Percentiles rank a stretch among this genome's conserved stretches.
Conservation (phyloP, 1,140 invertebrate species). For the Cryptotermes secundus region DNA sequence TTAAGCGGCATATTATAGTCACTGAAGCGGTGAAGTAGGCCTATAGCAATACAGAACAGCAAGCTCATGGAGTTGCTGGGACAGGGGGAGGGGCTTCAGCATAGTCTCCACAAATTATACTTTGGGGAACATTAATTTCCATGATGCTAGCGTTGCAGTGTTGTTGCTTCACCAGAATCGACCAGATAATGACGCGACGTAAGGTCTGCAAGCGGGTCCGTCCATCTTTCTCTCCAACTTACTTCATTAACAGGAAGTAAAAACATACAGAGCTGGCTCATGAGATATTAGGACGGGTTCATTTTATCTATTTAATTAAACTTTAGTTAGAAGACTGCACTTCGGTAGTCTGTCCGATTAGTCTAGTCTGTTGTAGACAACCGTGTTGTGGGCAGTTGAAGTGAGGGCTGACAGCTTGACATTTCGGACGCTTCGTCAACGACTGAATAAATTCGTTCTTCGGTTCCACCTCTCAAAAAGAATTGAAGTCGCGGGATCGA, state of each 20-base stretch:
- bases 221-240: background rate
- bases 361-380: no score
- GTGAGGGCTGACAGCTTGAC: no score
- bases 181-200: background rate
- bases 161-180: background rate
- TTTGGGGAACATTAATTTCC: constrained; percentile 52
- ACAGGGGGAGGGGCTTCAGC: constrained; percentile 32
- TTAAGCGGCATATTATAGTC: constrained; percentile 52
- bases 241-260: background rate
- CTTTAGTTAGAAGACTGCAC: background rate
- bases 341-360: no score
- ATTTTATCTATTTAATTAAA: background rate
- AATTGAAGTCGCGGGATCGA: no score
- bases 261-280: background rate
- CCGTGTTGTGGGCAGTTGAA: no score
- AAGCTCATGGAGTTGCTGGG: constrained; percentile 34
- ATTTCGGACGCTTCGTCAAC: no score
- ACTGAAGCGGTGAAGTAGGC: constrained; percentile 43
- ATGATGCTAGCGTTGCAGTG: constrained; percentile 42
- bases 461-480: no score
- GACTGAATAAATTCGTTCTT: no score
- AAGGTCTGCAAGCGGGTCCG: no score
- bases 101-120: constrained; percentile 50
- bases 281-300: background rate
- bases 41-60: constrained; percentile 43